Evolutionary conservation across 2,888 invertebrate species (phyloP).

Genomic region (Ecdyonurus torrentis): DNA sequence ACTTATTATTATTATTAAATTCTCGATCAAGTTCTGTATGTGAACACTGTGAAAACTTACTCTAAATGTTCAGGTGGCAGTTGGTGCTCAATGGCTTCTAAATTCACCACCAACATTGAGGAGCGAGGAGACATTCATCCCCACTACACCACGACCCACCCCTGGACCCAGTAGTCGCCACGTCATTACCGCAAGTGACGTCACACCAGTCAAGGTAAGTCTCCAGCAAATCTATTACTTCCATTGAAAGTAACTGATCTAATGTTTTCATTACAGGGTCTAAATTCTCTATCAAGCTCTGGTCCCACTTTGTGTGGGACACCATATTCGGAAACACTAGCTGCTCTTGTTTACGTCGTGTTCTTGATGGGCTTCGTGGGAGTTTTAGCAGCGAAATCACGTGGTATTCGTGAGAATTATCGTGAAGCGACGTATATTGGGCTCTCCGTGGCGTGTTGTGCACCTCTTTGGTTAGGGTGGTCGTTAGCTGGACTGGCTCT

Average conservation of each 20-base stretch:
- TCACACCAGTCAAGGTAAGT: background rate
- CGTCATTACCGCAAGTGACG: slow-evolving; percentile 12
- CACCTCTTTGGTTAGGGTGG: slow-evolving; percentile 77
- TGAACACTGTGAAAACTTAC: too few species aligned
- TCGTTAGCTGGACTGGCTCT: slow-evolving; percentile 65
- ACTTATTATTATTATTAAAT: too few species aligned
- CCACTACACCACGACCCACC: slow-evolving; percentile 14
- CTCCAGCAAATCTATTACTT: background rate
- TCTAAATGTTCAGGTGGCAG: slow-evolving; percentile 50
- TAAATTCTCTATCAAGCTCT: background rate
- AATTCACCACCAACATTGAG: slow-evolving; percentile 54
- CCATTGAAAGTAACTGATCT: too few species aligned
- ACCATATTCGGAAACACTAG: slow-evolving; percentile 50
- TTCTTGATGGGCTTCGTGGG: slow-evolving; percentile 72
- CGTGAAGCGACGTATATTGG: slow-evolving; percentile 87
- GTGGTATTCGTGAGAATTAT: slow-evolving; percentile 80
- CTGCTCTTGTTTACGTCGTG: slow-evolving; percentile 67
- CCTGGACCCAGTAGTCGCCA: slow-evolving; percentile 16
- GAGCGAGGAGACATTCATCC: slow-evolving; percentile 24
- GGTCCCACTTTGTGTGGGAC: slow-evolving; percentile 38
- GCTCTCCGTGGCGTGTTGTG: slow-evolving; percentile 66
- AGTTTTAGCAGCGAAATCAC: slow-evolving; percentile 35
- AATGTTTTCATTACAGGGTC: background rate
- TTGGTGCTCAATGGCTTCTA: slow-evolving; percentile 69
- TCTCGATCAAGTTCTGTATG: too few species aligned